These are phyloP conservation scores for Pantherophis guttatus DNA, from an alignment of 2,113 vertebrate species.

Conservation along the genomic window DNA sequence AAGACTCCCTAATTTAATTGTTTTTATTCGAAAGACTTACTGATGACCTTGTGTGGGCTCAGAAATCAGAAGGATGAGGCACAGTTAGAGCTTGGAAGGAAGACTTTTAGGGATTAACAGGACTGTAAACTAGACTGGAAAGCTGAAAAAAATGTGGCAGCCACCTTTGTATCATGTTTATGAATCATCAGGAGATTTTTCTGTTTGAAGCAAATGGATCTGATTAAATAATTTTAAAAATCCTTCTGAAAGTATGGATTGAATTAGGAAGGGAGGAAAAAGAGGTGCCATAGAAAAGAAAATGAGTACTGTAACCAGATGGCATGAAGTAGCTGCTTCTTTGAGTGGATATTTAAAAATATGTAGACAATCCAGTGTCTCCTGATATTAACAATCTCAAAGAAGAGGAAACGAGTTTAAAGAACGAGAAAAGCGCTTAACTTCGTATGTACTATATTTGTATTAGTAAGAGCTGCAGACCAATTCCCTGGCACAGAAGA, in stretches of 20 bases:
- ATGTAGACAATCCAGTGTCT: constrained; percentile 32
- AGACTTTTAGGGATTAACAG: not conserved
- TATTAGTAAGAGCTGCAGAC: constrained; percentile 57
- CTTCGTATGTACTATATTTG: constrained; percentile 32
- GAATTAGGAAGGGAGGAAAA: constrained; percentile 22
- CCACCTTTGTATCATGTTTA: not conserved
- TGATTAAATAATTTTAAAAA: not conserved
- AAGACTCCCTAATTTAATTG: not conserved
- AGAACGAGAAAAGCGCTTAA: constrained; percentile 47
- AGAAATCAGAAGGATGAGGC: not conserved
- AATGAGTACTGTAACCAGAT: constrained; percentile 62
- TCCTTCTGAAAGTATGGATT: not conserved
- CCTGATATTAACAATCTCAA: constrained; percentile 39
- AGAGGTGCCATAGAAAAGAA: constrained; percentile 44
- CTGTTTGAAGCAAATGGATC: not conserved
- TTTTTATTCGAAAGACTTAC: not conserved
- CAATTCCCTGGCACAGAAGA: constrained; percentile 49
- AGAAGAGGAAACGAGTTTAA: constrained; percentile 53
- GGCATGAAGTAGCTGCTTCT: rapidly evolving
- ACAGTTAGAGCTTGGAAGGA: not conserved
- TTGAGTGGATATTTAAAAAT: constrained; percentile 44
- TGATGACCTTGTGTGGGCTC: not conserved
- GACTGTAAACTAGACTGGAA: not conserved
- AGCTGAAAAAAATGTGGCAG: not conserved
- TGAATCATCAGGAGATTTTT: not conserved